phyloP scores from a whole-genome alignment of 1,140 invertebrate species.

The Cataglyphis hispanica region DNA sequence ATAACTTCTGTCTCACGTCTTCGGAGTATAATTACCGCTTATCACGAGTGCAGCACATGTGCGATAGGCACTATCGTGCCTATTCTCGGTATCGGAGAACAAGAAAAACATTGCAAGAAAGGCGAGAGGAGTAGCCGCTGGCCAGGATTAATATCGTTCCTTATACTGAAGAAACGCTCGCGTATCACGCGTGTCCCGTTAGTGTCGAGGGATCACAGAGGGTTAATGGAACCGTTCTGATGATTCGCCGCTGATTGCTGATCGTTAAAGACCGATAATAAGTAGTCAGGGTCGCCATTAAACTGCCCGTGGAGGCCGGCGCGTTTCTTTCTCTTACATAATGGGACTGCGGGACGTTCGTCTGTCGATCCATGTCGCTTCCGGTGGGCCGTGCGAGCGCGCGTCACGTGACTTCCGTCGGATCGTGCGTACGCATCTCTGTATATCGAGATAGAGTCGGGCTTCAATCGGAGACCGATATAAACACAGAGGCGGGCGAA shows the following conservation, averaged over 20 bases:
- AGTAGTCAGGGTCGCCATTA: slow-evolving; percentile 46
- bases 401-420: slow-evolving; percentile 76
- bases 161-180: slow-evolving; percentile 42
- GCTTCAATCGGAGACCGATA: neutral
- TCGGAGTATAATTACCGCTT: slow-evolving; percentile 13
- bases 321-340: slow-evolving; percentile 45
- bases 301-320: neutral
- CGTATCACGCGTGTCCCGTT: slow-evolving; percentile 70
- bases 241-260: slow-evolving; percentile 61
- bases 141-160: slow-evolving; percentile 63
- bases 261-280: slow-evolving; percentile 52
- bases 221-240: slow-evolving; percentile 71
- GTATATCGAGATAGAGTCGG: slow-evolving; percentile 49
- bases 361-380: slow-evolving; percentile 64
- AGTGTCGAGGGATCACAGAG: slow-evolving; percentile 54
- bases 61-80: slow-evolving; percentile 26
- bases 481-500: slow-evolving; percentile 16
- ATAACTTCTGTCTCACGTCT: neutral
- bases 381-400: slow-evolving; percentile 62
- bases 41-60: slow-evolving; percentile 34
- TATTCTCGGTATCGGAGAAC: neutral
- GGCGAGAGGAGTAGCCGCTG: neutral
- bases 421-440: slow-evolving; percentile 60
- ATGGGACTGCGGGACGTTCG: slow-evolving; percentile 27
- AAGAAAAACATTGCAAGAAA: slow-evolving; percentile 39